phyloP scores from a whole-genome alignment of 53 echinoderm and acorn worm genomes.

The Hippasteria phrygiana region DNA sequence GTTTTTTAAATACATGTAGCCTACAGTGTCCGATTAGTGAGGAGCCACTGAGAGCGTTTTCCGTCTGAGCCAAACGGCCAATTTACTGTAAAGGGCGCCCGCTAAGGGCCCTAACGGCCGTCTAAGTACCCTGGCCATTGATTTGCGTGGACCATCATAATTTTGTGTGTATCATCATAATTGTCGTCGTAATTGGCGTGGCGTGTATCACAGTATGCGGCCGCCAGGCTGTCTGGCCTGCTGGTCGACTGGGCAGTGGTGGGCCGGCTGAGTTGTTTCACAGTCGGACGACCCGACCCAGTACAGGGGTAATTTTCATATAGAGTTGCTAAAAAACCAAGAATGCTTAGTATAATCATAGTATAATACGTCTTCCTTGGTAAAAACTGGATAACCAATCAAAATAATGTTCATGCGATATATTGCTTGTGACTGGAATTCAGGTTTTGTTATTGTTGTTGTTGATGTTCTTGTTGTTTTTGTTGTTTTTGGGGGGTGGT shows the following conservation, averaged over 20 bases:
- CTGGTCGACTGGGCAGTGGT: background rate
- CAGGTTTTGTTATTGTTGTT: too few relatives aligned
- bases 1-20: too few relatives aligned
- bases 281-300: background rate
- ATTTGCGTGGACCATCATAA: background rate
- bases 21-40: too few relatives aligned
- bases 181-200: constrained; percentile 50
- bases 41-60: background rate
- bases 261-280: background rate
- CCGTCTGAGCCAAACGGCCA: background rate
- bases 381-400: too few relatives aligned
- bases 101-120: background rate
- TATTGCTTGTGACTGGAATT: too few relatives aligned
- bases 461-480: too few relatives aligned
- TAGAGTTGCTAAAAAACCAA: too few relatives aligned
- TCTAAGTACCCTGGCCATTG: background rate
- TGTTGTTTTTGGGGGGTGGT: too few relatives aligned
- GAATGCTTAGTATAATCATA: too few relatives aligned
- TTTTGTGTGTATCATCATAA: constrained; percentile 58
- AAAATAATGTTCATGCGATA: too few relatives aligned
- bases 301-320: too few relatives aligned
- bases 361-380: too few relatives aligned
- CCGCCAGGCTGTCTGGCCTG: constrained; percentile 43
- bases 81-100: constrained; percentile 32
- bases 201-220: constrained; percentile 48